Conservation (phyloP, 2,888 invertebrate genomes). For the Microdon myrmicae region DNA sequence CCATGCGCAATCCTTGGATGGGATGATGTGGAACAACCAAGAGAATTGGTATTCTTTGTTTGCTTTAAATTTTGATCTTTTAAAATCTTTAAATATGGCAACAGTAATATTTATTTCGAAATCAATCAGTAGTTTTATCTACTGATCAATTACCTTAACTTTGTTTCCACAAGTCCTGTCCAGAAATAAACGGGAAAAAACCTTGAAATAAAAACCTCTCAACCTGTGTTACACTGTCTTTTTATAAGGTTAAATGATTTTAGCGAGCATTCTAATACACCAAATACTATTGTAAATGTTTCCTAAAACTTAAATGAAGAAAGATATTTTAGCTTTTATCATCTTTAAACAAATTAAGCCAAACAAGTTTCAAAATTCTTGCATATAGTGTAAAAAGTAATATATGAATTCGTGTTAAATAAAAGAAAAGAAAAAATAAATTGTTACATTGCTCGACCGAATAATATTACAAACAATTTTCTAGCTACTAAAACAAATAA, state of each 20-base stretch:
- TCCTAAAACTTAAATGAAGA: constrained; percentile 21
- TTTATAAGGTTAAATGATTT: constrained; percentile 49
- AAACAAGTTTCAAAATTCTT: constrained; percentile 34
- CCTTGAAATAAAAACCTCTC: constrained; percentile 20
- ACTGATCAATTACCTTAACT: too few species aligned
- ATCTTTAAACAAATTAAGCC: constrained; percentile 21
- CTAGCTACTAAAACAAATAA: constrained; percentile 21
- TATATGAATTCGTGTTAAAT: constrained; percentile 30
- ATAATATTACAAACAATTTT: constrained; percentile 21
- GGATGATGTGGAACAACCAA: too few species aligned
- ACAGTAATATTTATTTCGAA: too few species aligned
- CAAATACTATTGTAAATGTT: constrained; percentile 26
- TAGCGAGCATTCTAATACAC: too few species aligned
- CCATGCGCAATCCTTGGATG: too few species aligned
- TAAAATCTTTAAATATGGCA: too few species aligned
- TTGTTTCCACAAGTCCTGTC: constrained; percentile 16
- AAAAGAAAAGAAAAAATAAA: constrained; percentile 12
- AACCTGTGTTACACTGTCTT: constrained; percentile 52
- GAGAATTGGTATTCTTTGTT: too few species aligned
- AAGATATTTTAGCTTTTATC: constrained; percentile 42
- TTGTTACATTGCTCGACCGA: constrained; percentile 33
- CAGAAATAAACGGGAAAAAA: not conserved
- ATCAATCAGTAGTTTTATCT: too few species aligned
- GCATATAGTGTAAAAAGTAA: constrained; percentile 41
- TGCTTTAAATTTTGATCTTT: too few species aligned